phyloP scores from a whole-genome alignment of 2,888 invertebrate species.

The Brachyopa scutellaris region DNA sequence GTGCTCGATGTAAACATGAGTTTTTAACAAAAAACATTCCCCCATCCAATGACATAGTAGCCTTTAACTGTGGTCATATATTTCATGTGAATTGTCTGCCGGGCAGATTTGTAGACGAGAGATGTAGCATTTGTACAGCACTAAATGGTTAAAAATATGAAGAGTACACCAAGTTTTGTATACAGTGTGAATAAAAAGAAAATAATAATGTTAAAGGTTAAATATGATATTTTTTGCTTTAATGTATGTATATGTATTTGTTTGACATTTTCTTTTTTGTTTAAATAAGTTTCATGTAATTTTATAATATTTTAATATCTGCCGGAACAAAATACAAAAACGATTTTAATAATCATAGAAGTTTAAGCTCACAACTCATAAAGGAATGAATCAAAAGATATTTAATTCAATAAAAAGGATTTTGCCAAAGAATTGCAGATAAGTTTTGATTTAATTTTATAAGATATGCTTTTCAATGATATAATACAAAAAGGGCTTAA shows the following conservation, averaged over 20 bases:
- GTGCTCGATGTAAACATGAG: constrained; percentile 90
- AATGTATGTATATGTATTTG: constrained; percentile 10
- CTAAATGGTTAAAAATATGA: constrained; percentile 24
- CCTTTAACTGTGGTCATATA: constrained; percentile 94
- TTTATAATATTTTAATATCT: constrained; percentile 8
- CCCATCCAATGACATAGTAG: constrained; percentile 87
- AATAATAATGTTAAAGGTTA: no score
- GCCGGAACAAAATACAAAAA: constrained; percentile 2
- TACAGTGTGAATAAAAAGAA: constrained; percentile 60
- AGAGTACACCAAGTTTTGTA: constrained; percentile 34
- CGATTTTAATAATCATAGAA: constrained; percentile 43
- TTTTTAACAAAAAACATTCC: constrained; percentile 88
- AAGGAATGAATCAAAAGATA: not conserved
- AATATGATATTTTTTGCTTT: constrained; percentile 15
- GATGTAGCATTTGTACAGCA: constrained; percentile 75
- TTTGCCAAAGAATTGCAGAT: constrained; percentile 37
- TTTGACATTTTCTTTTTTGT: constrained; percentile 14
- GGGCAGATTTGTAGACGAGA: constrained; percentile 72
- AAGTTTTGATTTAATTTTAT: not conserved
- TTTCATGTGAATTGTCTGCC: constrained; percentile 94
- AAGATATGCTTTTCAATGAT: no score
- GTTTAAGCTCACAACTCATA: constrained; percentile 37
- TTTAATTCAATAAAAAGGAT: constrained; percentile 18
- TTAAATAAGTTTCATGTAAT: constrained; percentile 1
- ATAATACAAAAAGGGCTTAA: no score